These are phyloP conservation scores for Troglohyphantes excavatus DNA, from an alignment of 2,888 invertebrate genomes.

Conservation along the genomic window DNA sequence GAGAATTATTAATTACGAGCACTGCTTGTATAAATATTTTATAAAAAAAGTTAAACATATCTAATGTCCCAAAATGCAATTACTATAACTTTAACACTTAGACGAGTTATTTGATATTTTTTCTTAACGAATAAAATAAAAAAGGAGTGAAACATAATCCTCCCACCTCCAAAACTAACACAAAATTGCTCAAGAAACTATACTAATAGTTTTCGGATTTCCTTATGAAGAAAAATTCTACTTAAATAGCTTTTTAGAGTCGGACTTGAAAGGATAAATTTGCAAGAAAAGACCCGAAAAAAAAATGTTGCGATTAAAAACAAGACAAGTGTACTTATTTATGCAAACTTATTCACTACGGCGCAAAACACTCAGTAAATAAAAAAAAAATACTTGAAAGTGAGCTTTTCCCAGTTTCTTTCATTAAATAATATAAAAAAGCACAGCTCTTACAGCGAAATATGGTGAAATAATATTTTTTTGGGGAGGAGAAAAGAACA, in stretches of 20 bases:
- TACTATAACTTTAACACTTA: no score
- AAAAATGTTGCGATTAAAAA: conserved; percentile 34
- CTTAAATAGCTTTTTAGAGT: conserved; percentile 29
- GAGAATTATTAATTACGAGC: no score
- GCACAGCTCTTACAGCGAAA: neutral
- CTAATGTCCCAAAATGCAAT: no score
- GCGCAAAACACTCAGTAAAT: conserved; percentile 9
- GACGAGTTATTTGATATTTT: no score
- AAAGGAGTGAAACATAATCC: no score
- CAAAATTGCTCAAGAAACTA: neutral
- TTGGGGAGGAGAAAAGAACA: conserved; percentile 6
- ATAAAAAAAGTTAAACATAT: no score
- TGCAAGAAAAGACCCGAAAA: conserved; percentile 10
- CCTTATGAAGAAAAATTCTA: conserved; percentile 21
- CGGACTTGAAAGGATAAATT: conserved; percentile 14
- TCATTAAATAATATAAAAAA: conserved; percentile 30
- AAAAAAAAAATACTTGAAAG: neutral
- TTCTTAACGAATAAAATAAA: no score
- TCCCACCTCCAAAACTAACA: neutral
- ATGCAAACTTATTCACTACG: conserved; percentile 14
- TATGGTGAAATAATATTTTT: conserved; percentile 33
- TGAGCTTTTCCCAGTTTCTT: conserved; percentile 22
- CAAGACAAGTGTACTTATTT: conserved; percentile 32
- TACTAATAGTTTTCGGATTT: neutral
- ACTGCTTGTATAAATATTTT: no score